Evolutionary conservation across 2,797 vertebrate species (phyloP).

Genomic region (Poeciliopsis turneri): DNA sequence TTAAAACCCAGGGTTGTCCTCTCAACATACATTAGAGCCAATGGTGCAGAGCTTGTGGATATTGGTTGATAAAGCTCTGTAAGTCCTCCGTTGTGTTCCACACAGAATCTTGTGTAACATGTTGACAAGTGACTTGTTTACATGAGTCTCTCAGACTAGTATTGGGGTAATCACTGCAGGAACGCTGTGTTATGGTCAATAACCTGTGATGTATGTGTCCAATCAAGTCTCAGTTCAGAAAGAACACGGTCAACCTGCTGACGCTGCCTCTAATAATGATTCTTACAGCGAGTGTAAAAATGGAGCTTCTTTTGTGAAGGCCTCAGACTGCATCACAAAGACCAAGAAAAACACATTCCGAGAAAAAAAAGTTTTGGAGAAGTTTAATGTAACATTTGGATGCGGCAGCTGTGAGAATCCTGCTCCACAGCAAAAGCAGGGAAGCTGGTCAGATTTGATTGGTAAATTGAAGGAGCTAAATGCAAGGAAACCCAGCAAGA

Average conservation of each 20-base stretch:
- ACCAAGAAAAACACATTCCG: not conserved
- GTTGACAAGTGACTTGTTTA: not conserved
- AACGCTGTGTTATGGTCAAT: not conserved
- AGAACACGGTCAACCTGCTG: not conserved
- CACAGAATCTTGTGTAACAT: not conserved
- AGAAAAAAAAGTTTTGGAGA: not conserved
- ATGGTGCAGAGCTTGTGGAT: not conserved
- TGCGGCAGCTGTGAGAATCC: not conserved
- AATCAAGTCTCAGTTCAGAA: not conserved
- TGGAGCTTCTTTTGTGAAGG: not conserved
- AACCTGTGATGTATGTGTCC: not conserved
- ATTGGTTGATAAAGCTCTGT: not conserved
- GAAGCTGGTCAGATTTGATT: not conserved
- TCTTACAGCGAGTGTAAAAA: not conserved
- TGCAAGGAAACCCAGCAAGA: no score
- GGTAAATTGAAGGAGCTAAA: not conserved
- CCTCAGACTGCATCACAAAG: not conserved
- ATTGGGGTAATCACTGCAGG: not conserved
- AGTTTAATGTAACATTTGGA: not conserved
- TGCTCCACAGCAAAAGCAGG: not conserved
- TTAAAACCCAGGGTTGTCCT: not conserved
- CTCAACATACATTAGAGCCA: not conserved
- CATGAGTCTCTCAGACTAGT: not conserved
- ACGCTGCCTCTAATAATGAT: not conserved
- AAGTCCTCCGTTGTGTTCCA: not conserved